Evolutionary conservation across 2,888 invertebrate species (phyloP), one percentile per base, ranked within the genome.

Genomic region (Luperina nickerlii): DNA sequence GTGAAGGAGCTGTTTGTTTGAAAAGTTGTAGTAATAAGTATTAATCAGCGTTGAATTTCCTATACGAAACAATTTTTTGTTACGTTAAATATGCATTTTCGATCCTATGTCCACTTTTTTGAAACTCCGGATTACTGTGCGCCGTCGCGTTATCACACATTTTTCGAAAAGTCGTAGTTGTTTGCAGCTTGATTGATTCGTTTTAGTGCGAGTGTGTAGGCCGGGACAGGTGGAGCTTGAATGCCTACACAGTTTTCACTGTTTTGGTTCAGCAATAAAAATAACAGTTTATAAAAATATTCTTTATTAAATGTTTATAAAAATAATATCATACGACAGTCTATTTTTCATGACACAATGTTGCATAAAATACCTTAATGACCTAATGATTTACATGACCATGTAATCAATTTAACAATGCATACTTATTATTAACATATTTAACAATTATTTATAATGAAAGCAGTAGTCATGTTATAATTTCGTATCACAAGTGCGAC

Each of bases 261-360:
- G 15, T 69, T 18, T 48, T 45, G 45, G 2, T 18, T 1, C 6
- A 48, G 6, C 5, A 76, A 80, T 48, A 66, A 79, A 42, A 81
- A 4, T 2, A 48, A 51, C 32, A 24, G 13, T 57, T 63, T 51
- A 42, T 68, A 67, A 81, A 79, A 62, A 63, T 63, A 74, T 48
- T 13, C 4, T 79, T 66, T 81, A 81, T 63, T 73, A 45, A 74
- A 71, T 68, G 8, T 70, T 51, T 75, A 75, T 51, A 82, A 82
- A 80, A 81, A 73, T 48, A 74, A 54, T 66, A 81, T 62, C 42
- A 51, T 81, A 62, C 15, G 42, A 51, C 78, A 79, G 82, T 65
- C 81, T 62, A 54, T 24, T 60, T 48, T 38, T 72, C 38, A 81
- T 70, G 75, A 81, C 82, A 70, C 69, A 63, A 45, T 63, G 45